Percentiles rank a stretch among this genome's conserved stretches.
phyloP scores from a whole-genome alignment of 2,888 invertebrate genomes.

The Drosophila multiciliata region DNA sequence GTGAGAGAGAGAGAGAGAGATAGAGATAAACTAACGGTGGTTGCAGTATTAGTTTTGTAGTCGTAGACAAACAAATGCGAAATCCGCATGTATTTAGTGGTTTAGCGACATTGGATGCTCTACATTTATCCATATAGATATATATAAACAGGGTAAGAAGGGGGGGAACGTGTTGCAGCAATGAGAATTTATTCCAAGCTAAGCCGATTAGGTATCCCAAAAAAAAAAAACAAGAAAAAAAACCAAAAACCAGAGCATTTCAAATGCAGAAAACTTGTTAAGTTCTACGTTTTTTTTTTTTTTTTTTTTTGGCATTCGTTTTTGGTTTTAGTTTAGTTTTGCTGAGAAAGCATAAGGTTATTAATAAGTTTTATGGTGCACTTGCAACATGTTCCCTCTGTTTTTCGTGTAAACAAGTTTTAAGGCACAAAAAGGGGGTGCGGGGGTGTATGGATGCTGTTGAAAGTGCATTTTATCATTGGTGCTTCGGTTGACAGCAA shows the following conservation, averaged over 20 bases:
- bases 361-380: constrained; percentile 69
- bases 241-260: constrained; percentile 22
- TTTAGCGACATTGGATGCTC: constrained; percentile 4
- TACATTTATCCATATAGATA: constrained; percentile 2
- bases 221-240: constrained; percentile 27
- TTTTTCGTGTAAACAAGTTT: constrained; percentile 39
- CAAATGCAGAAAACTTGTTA: constrained; percentile 57
- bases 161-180: too few relatives aligned
- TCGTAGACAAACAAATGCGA: constrained; percentile 6
- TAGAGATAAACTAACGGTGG: not conserved
- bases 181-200: constrained; percentile 29
- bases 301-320: constrained; percentile 1
- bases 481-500: constrained; percentile 68
- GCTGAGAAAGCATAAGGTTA: constrained; percentile 70
- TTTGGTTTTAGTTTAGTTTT: constrained; percentile 48
- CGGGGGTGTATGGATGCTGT: not conserved
- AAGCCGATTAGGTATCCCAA: constrained; percentile 64
- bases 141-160: not conserved
- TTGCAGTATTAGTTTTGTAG: not conserved
- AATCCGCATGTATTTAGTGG: constrained; percentile 8
- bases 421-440: not conserved
- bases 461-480: constrained; percentile 70
- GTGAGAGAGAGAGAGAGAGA: not conserved
- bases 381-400: constrained; percentile 34
- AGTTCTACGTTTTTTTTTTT: constrained; percentile 10